Conservation (phyloP, 2,113 vertebrate species). For the Oryzias javanicus region DNA sequence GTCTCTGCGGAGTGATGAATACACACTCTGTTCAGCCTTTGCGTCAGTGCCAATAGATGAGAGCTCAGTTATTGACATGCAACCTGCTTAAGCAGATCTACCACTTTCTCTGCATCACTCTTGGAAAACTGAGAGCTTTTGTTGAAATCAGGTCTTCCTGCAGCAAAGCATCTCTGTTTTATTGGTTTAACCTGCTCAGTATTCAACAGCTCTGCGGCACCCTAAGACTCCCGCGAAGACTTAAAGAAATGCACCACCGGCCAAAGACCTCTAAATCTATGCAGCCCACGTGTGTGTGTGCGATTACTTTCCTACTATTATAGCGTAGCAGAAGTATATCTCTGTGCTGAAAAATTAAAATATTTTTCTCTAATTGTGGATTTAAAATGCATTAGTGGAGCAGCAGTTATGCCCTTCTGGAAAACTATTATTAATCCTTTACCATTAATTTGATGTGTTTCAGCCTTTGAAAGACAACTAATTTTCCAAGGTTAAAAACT, state of each 20-base stretch:
- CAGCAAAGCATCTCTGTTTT: background rate
- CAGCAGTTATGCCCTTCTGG: conserved; percentile 2
- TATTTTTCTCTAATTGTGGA: conserved; percentile 8
- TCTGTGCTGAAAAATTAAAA: too few relatives aligned
- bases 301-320: conserved; percentile 3
- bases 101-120: background rate
- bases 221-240: background rate
- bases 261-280: background rate
- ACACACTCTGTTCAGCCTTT: background rate
- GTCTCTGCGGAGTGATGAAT: background rate
- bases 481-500: too few relatives aligned
- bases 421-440: too few relatives aligned
- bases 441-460: too few relatives aligned
- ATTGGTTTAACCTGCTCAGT: conserved; percentile 6
- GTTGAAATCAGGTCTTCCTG: background rate
- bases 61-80: background rate
- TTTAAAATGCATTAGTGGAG: background rate
- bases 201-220: background rate
- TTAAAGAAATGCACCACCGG: too few relatives aligned
- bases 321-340: background rate
- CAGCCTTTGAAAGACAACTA: too few relatives aligned
- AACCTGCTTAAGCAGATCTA: background rate
- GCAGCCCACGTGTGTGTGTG: background rate
- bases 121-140: background rate
- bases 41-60: background rate